These are phyloP conservation scores for Noturus placidus DNA, from an alignment of 2,113 vertebrate species.

Conservation along the genomic window DNA sequence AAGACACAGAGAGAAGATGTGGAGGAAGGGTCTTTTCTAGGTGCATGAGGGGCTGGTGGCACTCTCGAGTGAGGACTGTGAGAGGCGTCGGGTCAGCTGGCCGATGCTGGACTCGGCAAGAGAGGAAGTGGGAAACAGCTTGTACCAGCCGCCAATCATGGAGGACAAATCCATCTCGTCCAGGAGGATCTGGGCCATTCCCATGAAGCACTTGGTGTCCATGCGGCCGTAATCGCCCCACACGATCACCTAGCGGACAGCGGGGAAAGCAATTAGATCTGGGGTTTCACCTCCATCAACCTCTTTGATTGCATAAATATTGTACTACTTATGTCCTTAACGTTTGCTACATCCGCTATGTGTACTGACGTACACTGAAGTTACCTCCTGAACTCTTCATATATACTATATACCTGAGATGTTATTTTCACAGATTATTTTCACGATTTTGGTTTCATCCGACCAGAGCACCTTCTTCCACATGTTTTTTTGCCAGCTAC, in stretches of 20 bases:
- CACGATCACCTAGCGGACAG: conserved; percentile 84
- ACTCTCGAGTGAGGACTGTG: conserved; percentile 97
- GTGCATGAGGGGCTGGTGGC: conserved; percentile 94
- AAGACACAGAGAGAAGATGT: neutral
- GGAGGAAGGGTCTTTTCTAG: conserved; percentile 61
- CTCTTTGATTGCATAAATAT: neutral
- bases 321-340: neutral
- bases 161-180: conserved; percentile 95
- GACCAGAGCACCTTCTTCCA: no score
- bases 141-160: conserved; percentile 89
- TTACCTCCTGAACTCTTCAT: neutral
- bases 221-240: conserved; percentile 98
- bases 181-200: conserved; percentile 96
- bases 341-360: neutral
- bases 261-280: fast-evolving
- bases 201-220: conserved; percentile 99
- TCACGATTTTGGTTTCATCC: no score
- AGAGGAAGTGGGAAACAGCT: conserved; percentile 97
- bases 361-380: neutral
- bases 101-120: conserved; percentile 93
- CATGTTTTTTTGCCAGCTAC: neutral
- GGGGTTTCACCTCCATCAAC: neutral
- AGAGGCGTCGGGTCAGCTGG: conserved; percentile 89
- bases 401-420: neutral
- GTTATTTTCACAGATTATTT: neutral